Conservation (phyloP, 2,888 invertebrate species). For the Tiliacea citrago region DNA sequence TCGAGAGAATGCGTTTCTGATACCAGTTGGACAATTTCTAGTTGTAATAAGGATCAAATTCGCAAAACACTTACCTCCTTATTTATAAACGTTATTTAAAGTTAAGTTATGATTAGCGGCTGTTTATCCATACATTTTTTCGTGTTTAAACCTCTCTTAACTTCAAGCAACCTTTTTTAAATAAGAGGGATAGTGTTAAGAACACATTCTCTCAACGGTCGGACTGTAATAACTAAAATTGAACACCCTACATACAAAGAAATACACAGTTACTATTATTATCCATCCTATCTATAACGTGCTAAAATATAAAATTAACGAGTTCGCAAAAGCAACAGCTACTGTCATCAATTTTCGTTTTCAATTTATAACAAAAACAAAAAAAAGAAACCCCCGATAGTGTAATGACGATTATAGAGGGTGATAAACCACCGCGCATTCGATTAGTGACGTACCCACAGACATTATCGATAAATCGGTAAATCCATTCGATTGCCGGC, state of each 20-base stretch:
- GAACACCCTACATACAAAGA: conserved; percentile 4
- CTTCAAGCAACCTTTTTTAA: too few species aligned
- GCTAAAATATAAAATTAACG: conserved; percentile 58
- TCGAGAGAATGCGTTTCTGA: too few species aligned
- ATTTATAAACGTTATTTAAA: too few species aligned
- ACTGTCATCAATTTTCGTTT: conserved; percentile 63
- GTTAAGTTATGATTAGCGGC: too few species aligned
- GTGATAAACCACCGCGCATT: conserved; percentile 83
- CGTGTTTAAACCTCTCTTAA: too few species aligned
- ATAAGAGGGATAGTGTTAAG: too few species aligned
- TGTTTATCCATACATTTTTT: too few species aligned
- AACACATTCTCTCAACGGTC: too few species aligned
- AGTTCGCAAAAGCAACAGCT: conserved; percentile 52
- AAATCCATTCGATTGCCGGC: conserved; percentile 78
- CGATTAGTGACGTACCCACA: conserved; percentile 87
- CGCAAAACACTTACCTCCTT: too few species aligned
- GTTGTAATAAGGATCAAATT: too few species aligned
- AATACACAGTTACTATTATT: not conserved
- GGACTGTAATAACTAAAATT: not conserved
- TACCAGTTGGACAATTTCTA: too few species aligned
- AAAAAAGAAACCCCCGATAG: conserved; percentile 67
- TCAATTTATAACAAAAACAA: conserved; percentile 71
- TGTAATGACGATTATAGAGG: conserved; percentile 86
- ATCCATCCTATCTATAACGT: conserved; percentile 1
- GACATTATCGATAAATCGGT: conserved; percentile 86